A percentile compares a stretch with the other conserved stretches of the same genome.
These are phyloP conservation scores for Merluccius polli DNA, from an alignment of 2,797 vertebrate species.

Conservation along the genomic window DNA sequence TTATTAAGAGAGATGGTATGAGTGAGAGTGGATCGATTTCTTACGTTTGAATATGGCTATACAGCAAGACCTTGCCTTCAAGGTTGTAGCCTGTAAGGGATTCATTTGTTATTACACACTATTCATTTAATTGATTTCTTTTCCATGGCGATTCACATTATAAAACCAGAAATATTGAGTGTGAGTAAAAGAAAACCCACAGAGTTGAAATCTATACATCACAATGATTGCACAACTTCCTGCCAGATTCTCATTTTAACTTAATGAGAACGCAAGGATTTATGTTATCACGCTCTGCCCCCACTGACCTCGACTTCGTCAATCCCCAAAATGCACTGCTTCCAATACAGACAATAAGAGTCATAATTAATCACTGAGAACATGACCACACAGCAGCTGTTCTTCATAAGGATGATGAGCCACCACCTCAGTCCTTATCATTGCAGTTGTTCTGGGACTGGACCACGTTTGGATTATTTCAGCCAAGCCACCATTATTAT, in stretches of 20 bases:
- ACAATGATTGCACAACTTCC: background rate
- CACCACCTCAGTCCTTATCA: background rate
- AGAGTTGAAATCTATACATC: constrained; percentile 5
- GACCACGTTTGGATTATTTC: background rate
- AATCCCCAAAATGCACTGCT: background rate
- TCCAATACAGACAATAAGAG: background rate
- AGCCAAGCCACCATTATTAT: background rate
- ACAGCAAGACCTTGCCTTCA: constrained; percentile 7
- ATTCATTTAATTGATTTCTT: background rate
- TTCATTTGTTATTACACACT: background rate
- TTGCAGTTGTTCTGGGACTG: background rate
- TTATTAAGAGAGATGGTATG: background rate
- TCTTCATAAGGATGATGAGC: background rate
- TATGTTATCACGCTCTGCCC: constrained; percentile 1
- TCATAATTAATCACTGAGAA: background rate
- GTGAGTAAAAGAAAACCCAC: background rate
- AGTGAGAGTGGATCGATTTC: background rate
- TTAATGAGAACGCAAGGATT: constrained; percentile 9
- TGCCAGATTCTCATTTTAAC: constrained; percentile 5
- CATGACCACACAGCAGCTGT: background rate
- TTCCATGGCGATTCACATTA: constrained; percentile 11
- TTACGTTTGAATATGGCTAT: background rate
- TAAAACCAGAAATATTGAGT: constrained; percentile 15
- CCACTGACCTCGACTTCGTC: background rate
- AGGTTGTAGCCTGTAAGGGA: background rate